A percentile compares a stretch with the other conserved stretches of the same genome.
Conservation (phyloP, 37 sponge, comb jelly and placozoan genomes). For the Haliclona indistincta region DNA sequence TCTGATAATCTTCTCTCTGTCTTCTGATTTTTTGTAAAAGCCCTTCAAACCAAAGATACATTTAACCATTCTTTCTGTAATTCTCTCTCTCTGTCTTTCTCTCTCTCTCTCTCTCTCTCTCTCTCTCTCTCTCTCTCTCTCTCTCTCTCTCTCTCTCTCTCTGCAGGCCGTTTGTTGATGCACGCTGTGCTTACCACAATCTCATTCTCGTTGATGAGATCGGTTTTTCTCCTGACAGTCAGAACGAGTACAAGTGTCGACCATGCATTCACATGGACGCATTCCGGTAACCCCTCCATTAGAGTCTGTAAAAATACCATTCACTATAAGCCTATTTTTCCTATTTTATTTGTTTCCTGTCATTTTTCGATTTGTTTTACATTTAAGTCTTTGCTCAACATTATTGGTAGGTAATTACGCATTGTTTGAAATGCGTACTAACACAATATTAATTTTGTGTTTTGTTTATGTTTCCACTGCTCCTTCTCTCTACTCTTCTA, state of each 20-base stretch:
- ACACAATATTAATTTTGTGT: no score
- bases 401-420: no score
- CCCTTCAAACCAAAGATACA: background rate
- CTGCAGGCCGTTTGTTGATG: conserved; percentile 93
- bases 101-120: conserved; percentile 4
- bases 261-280: conserved; percentile 96
- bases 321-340: background rate
- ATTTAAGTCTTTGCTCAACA: background rate
- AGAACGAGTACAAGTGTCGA: conserved; percentile 91
- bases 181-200: conserved; percentile 64
- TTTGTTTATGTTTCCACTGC: background rate
- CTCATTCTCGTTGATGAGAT: conserved; percentile 81
- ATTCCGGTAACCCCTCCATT: conserved; percentile 48
- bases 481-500: conserved; percentile 9
- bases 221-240: conserved; percentile 85
- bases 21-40: background rate
- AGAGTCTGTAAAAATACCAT: background rate
- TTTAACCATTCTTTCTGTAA: conserved; percentile 78
- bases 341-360: background rate
- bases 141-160: background rate
- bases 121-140: background rate
- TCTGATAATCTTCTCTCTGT: conserved; percentile 10
- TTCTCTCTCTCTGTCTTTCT: background rate
- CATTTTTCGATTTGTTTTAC: background rate
- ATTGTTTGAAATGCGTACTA: no score